Percentiles rank a stretch among this genome's conserved stretches.
Evolutionary conservation across 2,888 invertebrate species (phyloP).

Genomic region (Pandemis corylana): DNA sequence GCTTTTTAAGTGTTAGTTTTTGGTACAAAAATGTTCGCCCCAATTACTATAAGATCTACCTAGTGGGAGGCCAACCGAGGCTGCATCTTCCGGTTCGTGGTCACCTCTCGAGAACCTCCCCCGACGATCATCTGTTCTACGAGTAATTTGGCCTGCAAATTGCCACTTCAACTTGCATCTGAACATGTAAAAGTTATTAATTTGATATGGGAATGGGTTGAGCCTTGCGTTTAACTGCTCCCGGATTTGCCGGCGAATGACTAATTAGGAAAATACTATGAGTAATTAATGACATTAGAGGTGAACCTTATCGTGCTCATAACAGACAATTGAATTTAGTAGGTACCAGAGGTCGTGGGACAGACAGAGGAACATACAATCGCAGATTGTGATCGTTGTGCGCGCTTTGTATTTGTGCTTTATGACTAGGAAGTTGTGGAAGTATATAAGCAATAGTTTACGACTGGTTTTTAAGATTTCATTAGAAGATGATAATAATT

Average conservation of each 20-base stretch:
- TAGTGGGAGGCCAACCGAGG: too few species aligned
- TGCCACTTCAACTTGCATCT: background rate
- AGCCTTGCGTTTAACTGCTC: conserved; percentile 43
- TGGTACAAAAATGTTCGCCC: too few species aligned
- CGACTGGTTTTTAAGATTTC: conserved; percentile 5
- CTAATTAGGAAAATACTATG: conserved; percentile 56
- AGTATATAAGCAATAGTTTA: conserved; percentile 7
- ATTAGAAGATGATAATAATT: background rate
- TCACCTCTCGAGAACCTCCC: too few species aligned
- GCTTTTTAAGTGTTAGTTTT: too few species aligned
- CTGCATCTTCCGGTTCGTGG: too few species aligned
- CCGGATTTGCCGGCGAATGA: conserved; percentile 48
- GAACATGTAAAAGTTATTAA: background rate
- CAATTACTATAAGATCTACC: too few species aligned
- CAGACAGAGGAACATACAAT: conserved; percentile 52
- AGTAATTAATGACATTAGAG: conserved; percentile 54
- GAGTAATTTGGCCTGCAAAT: too few species aligned
- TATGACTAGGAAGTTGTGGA: conserved; percentile 56
- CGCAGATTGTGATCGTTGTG: conserved; percentile 73
- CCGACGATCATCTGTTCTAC: too few species aligned
- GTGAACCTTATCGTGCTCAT: conserved; percentile 57
- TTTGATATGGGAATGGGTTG: conserved; percentile 35
- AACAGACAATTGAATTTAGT: conserved; percentile 62
- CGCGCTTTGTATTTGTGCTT: conserved; percentile 63
- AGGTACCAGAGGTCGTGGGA: conserved; percentile 77